phyloP scores from a whole-genome alignment of 2,888 invertebrate species.

The Antheraea yamamai region DNA sequence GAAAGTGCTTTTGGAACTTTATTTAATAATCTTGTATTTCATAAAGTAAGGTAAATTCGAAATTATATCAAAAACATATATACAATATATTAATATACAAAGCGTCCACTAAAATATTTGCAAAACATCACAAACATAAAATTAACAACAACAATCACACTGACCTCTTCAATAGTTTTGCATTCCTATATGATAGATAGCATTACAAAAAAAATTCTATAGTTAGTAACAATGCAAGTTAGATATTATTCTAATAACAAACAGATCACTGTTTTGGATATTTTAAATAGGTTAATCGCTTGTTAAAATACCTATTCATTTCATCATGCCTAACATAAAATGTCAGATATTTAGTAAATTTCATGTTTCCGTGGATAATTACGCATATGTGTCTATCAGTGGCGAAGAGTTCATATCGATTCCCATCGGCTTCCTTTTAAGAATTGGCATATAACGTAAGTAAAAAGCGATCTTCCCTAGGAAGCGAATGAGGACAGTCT shows the following conservation, averaged over 20 bases:
- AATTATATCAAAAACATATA: neutral
- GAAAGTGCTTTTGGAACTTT: neutral
- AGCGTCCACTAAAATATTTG: conserved; percentile 8
- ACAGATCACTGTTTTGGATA: too few relatives aligned
- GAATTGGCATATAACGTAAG: too few relatives aligned
- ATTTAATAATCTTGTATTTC: neutral
- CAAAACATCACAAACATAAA: conserved; percentile 31
- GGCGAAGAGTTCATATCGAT: too few relatives aligned
- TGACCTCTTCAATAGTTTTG: conserved; percentile 79
- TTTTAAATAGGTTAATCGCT: neutral
- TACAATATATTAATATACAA: neutral
- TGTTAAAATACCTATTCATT: neutral
- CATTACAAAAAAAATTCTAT: conserved; percentile 53
- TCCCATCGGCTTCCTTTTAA: too few relatives aligned
- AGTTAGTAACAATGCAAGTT: conserved; percentile 36
- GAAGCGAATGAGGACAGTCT: too few relatives aligned
- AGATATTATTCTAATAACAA: neutral
- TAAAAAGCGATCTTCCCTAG: too few relatives aligned
- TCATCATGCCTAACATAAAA: too few relatives aligned
- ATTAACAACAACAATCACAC: conserved; percentile 47
- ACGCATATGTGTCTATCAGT: too few relatives aligned
- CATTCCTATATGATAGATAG: conserved; percentile 69
- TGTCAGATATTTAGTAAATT: too few relatives aligned
- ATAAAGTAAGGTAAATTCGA: neutral
- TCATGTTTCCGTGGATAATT: too few relatives aligned